Percentiles rank a stretch among this genome's conserved stretches.
Conservation (phyloP, 1,140 invertebrate genomes). For the Bombus superbus region DNA sequence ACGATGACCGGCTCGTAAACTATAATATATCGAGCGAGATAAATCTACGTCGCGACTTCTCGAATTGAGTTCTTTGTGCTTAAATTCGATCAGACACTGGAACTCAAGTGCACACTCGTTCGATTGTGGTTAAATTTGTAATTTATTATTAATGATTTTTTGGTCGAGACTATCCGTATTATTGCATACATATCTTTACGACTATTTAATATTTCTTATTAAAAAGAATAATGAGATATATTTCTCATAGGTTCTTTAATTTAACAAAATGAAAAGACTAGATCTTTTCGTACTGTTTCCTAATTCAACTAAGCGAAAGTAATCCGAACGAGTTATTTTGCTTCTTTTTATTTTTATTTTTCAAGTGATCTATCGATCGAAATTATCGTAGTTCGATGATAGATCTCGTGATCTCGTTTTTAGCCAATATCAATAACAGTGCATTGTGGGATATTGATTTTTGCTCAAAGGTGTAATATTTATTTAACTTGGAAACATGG, state of each 20-base stretch:
- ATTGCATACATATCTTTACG: not conserved
- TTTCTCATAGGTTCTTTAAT: too few relatives aligned
- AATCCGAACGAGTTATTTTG: accelerated
- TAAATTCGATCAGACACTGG: slow-evolving; percentile 9
- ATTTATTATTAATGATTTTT: slow-evolving; percentile 27
- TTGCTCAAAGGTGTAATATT: slow-evolving; percentile 46
- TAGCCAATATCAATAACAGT: accelerated
- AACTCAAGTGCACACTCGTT: not conserved
- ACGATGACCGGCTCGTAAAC: too few relatives aligned
- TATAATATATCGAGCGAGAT: not conserved
- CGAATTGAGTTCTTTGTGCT: not conserved
- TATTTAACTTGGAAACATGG: slow-evolving; percentile 19
- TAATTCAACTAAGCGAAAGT: accelerated
- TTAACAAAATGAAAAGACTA: too few relatives aligned
- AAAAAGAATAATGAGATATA: accelerated
- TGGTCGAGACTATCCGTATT: not conserved
- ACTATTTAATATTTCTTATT: not conserved
- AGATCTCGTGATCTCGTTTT: accelerated
- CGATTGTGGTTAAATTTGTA: slow-evolving; percentile 14
- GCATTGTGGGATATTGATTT: not conserved
- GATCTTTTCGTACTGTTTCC: too few relatives aligned
- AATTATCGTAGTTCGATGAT: too few relatives aligned
- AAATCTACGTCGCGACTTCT: not conserved
- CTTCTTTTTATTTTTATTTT: too few relatives aligned
- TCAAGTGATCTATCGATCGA: too few relatives aligned